A percentile compares a stretch with the other conserved stretches of the same genome.
phyloP scores from a whole-genome alignment of 2,113 vertebrate genomes.

The Paralichthys olivaceus region DNA sequence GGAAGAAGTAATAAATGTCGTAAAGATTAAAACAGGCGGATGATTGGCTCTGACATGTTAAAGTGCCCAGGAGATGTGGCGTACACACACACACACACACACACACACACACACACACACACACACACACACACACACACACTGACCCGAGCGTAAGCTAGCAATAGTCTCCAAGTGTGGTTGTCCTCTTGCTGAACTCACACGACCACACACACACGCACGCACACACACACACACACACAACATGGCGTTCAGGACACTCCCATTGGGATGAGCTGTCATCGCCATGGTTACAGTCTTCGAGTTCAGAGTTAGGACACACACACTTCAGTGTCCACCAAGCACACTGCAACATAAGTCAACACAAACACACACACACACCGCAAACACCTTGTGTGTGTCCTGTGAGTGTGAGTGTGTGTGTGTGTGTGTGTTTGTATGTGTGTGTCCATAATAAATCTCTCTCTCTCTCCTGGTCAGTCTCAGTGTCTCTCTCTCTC shows the following conservation, averaged over 20 bases:
- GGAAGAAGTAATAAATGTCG: neutral
- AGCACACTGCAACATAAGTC: conserved; percentile 12
- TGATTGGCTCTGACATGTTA: conserved; percentile 59
- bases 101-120: conserved; percentile 14
- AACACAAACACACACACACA: no score
- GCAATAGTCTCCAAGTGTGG: conserved; percentile 39
- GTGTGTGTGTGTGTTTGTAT: neutral
- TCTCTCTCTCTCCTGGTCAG: neutral
- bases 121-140: conserved; percentile 19
- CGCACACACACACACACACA: conserved; percentile 44
- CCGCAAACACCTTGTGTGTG: conserved; percentile 2
- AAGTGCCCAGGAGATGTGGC: conserved; percentile 50
- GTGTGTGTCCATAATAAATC: conserved; percentile 3
- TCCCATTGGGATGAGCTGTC: conserved; percentile 58
- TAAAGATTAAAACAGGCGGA: conserved; percentile 48
- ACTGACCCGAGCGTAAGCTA: conserved; percentile 35
- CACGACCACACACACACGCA: conserved; percentile 40
- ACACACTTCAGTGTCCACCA: conserved; percentile 30
- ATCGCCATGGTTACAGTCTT: conserved; percentile 43
- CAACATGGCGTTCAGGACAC: conserved; percentile 50
- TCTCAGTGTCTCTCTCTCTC: neutral
- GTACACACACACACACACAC: conserved; percentile 29
- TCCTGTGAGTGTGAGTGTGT: conserved; percentile 6
- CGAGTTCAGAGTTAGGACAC: conserved; percentile 51
- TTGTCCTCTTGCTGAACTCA: conserved; percentile 73